Conservation (phyloP, 1,140 invertebrate species). For the Drosophila funebris region DNA sequence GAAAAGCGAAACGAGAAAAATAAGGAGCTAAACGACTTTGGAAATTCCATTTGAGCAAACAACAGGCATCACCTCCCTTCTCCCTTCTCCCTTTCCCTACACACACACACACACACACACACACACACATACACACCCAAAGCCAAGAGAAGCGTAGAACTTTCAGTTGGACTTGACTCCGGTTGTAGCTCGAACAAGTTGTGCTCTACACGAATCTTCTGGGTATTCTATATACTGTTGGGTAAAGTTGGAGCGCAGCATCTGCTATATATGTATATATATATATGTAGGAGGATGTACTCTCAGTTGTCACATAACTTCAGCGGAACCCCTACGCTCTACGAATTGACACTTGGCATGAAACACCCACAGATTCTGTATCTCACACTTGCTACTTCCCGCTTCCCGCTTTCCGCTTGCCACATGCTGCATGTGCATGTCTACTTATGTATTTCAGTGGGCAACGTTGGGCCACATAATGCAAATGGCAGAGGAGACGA, state of each 20-base stretch:
- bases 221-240: neutral
- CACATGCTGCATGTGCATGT: conserved; percentile 16
- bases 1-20: conserved; percentile 82
- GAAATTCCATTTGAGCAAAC: conserved; percentile 82
- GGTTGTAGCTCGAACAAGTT: neutral
- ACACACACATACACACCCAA: neutral
- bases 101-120: neutral
- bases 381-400: conserved; percentile 3
- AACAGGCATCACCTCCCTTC: conserved; percentile 59
- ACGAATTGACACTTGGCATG: conserved; percentile 26
- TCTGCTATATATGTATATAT: conserved; percentile 5
- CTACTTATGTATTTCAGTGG: conserved; percentile 11
- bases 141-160: neutral
- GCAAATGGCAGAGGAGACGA: conserved; percentile 53
- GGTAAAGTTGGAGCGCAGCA: neutral
- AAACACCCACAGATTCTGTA: conserved; percentile 9
- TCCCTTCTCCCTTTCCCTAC: neutral
- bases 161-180: conserved; percentile 1
- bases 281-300: neutral
- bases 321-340: neutral
- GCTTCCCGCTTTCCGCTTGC: neutral
- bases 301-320: conserved; percentile 12
- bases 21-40: conserved; percentile 81
- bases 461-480: conserved; percentile 39
- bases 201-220: conserved; percentile 22